Conservation (phyloP, 2,113 vertebrate species). For the Pygoscelis antarcticus region DNA sequence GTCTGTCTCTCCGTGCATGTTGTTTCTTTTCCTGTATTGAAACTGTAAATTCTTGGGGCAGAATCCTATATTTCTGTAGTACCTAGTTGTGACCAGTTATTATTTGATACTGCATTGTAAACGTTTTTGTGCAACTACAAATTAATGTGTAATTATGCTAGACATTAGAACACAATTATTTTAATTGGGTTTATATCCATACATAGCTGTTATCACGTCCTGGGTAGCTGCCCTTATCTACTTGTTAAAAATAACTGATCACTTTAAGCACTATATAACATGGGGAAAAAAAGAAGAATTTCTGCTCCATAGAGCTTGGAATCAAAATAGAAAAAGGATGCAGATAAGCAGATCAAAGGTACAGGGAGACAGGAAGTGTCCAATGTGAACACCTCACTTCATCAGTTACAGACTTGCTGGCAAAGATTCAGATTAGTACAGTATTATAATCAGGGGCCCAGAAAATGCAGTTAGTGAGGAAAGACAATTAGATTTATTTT, state of each 20-base stretch:
- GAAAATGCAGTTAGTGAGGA: not conserved
- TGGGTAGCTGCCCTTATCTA: not conserved
- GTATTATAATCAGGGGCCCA: not conserved
- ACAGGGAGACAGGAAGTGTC: not conserved
- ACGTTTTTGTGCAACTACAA: not conserved
- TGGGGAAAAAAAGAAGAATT: accelerated
- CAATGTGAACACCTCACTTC: not conserved
- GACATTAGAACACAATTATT: not conserved
- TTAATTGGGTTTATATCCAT: not conserved
- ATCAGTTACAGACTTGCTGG: not conserved
- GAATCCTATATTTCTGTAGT: not conserved
- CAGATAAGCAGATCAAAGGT: not conserved
- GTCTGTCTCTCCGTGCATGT: accelerated
- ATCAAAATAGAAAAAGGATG: not conserved
- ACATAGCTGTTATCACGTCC: not conserved
- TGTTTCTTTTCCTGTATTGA: not conserved
- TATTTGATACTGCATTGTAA: not conserved
- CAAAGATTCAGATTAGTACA: not conserved
- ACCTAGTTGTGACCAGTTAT: not conserved
- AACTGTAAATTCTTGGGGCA: not conserved
- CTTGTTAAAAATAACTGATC: not conserved
- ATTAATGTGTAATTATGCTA: not conserved
- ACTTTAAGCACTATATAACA: not conserved
- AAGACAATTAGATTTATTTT: not conserved
- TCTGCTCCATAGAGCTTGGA: not conserved